phyloP scores from a whole-genome alignment of 92 coral and sea anemone species.

The Bergia sp. region DNA sequence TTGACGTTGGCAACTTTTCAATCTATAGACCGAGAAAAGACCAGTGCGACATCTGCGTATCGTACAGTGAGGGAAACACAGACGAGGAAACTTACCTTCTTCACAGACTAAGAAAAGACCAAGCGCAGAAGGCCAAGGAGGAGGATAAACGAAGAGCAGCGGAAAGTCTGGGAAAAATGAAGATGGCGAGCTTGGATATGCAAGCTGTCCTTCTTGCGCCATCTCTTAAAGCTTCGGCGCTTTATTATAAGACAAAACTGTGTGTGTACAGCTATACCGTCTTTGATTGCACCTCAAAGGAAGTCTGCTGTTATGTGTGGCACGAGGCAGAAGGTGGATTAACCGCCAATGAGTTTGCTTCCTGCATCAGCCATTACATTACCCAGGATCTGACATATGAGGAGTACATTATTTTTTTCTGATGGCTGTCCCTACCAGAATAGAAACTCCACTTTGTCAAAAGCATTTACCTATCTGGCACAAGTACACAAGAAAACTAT shows the following conservation, averaged over 20 bases:
- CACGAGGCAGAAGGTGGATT: slow-evolving; percentile 34
- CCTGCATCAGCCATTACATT: not conserved
- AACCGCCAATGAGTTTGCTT: not conserved
- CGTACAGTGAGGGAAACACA: slow-evolving; percentile 13
- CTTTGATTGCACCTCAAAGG: not conserved
- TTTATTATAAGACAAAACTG: not conserved
- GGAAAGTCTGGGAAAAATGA: not conserved
- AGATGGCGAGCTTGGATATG: slow-evolving; percentile 20
- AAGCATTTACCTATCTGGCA: slow-evolving; percentile 24
- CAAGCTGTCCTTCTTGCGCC: slow-evolving; percentile 44
- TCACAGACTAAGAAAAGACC: slow-evolving; percentile 18
- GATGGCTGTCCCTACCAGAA: slow-evolving; percentile 42
- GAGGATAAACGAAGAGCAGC: slow-evolving; percentile 10
- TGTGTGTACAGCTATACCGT: not conserved
- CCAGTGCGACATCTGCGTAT: slow-evolving; percentile 44
- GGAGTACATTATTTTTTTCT: slow-evolving; percentile 14
- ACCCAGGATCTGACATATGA: slow-evolving; percentile 4
- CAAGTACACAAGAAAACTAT: not conserved
- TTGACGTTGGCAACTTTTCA: slow-evolving; percentile 13
- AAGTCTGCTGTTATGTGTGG: slow-evolving; percentile 35
- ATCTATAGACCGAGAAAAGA: slow-evolving; percentile 30
- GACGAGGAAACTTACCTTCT: not conserved
- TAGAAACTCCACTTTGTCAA: not conserved
- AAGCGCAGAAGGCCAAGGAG: slow-evolving; percentile 20
- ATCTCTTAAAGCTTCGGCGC: not conserved